Conservation (phyloP, 2,888 invertebrate genomes). For the Hirtodrosophila confusa region DNA sequence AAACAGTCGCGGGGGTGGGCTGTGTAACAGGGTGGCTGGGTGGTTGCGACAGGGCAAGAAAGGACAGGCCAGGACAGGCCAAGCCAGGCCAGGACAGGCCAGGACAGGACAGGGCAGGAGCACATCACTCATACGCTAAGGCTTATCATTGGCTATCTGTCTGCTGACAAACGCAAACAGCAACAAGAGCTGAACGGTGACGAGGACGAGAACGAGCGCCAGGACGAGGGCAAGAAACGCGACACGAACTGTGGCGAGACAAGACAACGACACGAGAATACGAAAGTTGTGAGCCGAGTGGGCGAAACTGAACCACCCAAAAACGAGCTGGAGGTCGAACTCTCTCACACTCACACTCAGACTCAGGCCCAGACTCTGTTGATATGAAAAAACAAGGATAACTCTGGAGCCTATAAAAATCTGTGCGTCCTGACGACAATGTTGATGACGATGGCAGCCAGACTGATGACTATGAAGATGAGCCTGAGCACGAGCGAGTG, state of each 20-base stretch:
- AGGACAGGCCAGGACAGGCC: background rate
- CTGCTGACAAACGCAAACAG: slow-evolving; percentile 73
- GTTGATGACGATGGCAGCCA: slow-evolving; percentile 67
- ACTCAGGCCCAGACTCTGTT: background rate
- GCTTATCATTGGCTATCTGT: slow-evolving; percentile 79
- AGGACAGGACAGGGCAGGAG: slow-evolving; percentile 24
- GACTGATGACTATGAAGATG: slow-evolving; percentile 55
- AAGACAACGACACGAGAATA: slow-evolving; percentile 18
- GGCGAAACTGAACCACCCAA: slow-evolving; percentile 47
- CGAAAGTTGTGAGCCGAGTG: slow-evolving; percentile 35
- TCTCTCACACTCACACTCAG: slow-evolving; percentile 5
- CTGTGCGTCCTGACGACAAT: slow-evolving; percentile 72
- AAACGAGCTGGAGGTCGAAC: slow-evolving; percentile 18
- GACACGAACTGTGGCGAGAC: slow-evolving; percentile 20
- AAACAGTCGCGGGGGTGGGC: slow-evolving; percentile 21
- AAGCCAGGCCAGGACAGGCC: slow-evolving; percentile 4
- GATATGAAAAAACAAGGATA: slow-evolving; percentile 16
- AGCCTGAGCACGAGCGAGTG: slow-evolving; percentile 3
- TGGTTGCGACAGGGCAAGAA: slow-evolving; percentile 2
- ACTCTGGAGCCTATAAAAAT: slow-evolving; percentile 68
- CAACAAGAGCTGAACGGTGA: slow-evolving; percentile 22
- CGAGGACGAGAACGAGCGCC: slow-evolving; percentile 8
- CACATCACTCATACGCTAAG: slow-evolving; percentile 77
- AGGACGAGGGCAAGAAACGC: slow-evolving; percentile 3
- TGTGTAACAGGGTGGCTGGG: slow-evolving; percentile 22